These are phyloP conservation scores for Acridotheres tristis DNA, from an alignment of 2,797 vertebrate genomes.

Conservation along the genomic window DNA sequence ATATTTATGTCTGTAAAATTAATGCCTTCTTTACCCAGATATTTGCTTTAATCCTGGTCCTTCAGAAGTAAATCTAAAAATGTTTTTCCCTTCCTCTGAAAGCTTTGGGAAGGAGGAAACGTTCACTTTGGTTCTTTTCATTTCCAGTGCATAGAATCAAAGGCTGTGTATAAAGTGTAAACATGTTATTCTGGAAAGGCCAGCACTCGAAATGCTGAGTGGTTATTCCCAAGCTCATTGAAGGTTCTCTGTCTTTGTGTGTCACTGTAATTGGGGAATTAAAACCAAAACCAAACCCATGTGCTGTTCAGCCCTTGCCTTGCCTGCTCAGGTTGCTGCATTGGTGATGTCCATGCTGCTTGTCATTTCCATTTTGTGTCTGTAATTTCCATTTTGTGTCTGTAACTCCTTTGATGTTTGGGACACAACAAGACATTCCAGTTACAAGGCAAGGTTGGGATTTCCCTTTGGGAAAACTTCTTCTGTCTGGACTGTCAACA, in stretches of 20 bases:
- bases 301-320: neutral
- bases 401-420: neutral
- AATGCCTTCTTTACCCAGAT: neutral
- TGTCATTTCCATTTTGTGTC: neutral
- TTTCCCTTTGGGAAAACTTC: neutral
- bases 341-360: neutral
- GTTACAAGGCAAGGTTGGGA: neutral
- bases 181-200: neutral
- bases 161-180: neutral
- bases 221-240: neutral
- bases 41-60: neutral
- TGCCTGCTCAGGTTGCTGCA: neutral
- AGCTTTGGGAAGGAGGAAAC: neutral
- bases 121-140: neutral
- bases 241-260: neutral
- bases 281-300: neutral
- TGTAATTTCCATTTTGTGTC: neutral
- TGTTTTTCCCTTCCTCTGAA: neutral
- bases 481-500: neutral
- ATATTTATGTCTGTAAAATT: accelerated
- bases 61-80: neutral
- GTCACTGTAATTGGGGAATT: neutral
- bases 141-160: neutral
- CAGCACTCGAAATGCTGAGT: neutral
- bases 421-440: neutral